Evolutionary conservation across 2,888 invertebrate species (phyloP).

Genomic region (Nomada ferruginata): DNA sequence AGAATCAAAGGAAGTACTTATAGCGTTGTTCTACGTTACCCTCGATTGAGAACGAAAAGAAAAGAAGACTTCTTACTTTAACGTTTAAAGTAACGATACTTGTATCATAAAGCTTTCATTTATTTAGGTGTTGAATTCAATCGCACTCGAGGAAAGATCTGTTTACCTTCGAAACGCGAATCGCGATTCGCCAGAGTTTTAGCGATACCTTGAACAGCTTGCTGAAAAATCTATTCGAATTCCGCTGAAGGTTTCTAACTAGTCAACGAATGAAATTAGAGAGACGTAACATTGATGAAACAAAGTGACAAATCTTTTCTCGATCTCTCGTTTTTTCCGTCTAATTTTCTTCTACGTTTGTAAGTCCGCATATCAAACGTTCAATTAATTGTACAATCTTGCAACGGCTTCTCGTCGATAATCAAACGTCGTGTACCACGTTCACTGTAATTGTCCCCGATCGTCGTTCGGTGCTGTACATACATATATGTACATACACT

Average conservation of each 20-base stretch:
- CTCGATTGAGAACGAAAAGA: background rate
- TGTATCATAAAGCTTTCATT: constrained; percentile 9
- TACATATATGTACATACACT: constrained; percentile 72
- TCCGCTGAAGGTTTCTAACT: background rate
- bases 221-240: background rate
- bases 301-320: constrained; percentile 9
- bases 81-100: constrained; percentile 11
- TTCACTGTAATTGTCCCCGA: constrained; percentile 55
- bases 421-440: constrained; percentile 59
- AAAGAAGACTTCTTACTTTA: constrained; percentile 11
- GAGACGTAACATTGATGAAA: background rate
- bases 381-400: constrained; percentile 18
- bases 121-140: background rate
- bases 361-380: constrained; percentile 4
- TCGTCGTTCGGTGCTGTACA: constrained; percentile 68
- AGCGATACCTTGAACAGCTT: background rate
- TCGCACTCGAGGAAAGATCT: constrained; percentile 18
- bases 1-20: constrained; percentile 48
- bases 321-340: background rate
- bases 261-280: background rate
- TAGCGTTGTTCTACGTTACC: constrained; percentile 15
- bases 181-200: background rate
- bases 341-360: background rate
- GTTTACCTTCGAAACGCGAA: background rate
- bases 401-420: constrained; percentile 20